Percentiles rank a stretch among this genome's conserved stretches.
phyloP scores from a whole-genome alignment of 2,113 vertebrate genomes.

The Alethe diademata region DNA sequence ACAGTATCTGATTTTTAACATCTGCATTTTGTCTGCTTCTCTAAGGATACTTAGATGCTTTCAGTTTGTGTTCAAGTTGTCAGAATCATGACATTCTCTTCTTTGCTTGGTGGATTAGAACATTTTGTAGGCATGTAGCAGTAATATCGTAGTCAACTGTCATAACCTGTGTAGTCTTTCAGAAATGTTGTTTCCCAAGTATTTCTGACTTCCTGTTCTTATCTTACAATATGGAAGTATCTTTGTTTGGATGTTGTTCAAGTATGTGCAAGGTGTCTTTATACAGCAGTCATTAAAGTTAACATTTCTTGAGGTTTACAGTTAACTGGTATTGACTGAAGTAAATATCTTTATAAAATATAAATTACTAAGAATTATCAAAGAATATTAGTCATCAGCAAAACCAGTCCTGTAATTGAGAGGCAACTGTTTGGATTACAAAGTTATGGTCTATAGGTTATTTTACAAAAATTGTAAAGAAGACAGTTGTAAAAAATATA shows the following conservation, averaged over 20 bases:
- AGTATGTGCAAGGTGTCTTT: not conserved
- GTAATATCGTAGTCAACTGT: not conserved
- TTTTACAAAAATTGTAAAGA: not conserved
- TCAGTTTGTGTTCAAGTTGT: not conserved
- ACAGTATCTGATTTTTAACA: not conserved
- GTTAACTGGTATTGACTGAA: not conserved
- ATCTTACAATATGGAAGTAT: not conserved
- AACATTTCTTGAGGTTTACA: not conserved
- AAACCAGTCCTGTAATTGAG: not conserved
- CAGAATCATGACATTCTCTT: not conserved
- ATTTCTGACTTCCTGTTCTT: not conserved
- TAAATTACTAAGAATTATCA: not conserved
- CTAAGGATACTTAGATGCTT: not conserved
- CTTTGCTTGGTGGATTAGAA: not conserved
- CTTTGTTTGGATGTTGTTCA: not conserved
- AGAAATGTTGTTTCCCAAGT: not conserved
- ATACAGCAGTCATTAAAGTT: not conserved
- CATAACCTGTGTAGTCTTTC: not conserved
- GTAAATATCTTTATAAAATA: not conserved
- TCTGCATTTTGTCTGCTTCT: not conserved
- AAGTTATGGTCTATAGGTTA: not conserved
- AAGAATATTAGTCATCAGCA: not conserved
- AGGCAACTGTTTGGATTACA: not conserved
- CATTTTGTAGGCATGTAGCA: not conserved
- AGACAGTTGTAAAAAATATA: not conserved